Percentiles rank a stretch among this genome's conserved stretches.
phyloP scores from a whole-genome alignment of 2,888 invertebrate species.

The Drosophila glabriapex region DNA sequence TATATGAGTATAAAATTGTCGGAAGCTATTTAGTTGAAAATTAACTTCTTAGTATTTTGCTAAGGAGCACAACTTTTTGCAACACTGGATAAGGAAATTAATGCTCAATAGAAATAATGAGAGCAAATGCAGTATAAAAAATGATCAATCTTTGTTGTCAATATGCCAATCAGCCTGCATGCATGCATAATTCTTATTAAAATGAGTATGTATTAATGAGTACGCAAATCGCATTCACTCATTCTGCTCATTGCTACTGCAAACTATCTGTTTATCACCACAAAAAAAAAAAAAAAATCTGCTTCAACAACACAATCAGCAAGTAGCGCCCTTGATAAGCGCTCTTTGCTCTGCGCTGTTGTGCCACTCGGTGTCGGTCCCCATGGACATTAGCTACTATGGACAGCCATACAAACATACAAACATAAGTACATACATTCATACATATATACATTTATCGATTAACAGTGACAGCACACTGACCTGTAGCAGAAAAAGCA shows the following conservation, averaged over 20 bases:
- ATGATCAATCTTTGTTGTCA: conserved; percentile 10
- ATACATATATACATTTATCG: conserved; percentile 23
- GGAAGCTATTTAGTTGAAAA: neutral
- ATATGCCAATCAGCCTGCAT: conserved; percentile 4
- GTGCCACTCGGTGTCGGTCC: conserved; percentile 45
- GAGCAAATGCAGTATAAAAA: neutral
- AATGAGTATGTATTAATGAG: neutral
- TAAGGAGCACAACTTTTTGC: neutral
- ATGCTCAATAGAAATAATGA: neutral
- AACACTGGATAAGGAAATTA: neutral
- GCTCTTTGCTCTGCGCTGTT: conserved; percentile 19
- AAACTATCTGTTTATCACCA: conserved; percentile 35
- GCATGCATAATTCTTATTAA: neutral
- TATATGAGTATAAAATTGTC: no score
- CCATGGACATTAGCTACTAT: conserved; percentile 17
- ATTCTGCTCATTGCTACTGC: conserved; percentile 16
- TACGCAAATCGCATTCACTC: conserved; percentile 4
- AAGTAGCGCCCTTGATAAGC: conserved; percentile 42
- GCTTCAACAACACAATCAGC: conserved; percentile 15
- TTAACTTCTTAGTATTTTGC: neutral
- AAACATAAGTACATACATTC: neutral
- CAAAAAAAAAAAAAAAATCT: neutral
- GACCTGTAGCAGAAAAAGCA: conserved; percentile 2
- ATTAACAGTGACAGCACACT: conserved; percentile 25
- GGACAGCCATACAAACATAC: neutral